Base-by-base conservation (phyloP, 2,113 vertebrate genomes). In the Otolemur garnettii region DNA sequence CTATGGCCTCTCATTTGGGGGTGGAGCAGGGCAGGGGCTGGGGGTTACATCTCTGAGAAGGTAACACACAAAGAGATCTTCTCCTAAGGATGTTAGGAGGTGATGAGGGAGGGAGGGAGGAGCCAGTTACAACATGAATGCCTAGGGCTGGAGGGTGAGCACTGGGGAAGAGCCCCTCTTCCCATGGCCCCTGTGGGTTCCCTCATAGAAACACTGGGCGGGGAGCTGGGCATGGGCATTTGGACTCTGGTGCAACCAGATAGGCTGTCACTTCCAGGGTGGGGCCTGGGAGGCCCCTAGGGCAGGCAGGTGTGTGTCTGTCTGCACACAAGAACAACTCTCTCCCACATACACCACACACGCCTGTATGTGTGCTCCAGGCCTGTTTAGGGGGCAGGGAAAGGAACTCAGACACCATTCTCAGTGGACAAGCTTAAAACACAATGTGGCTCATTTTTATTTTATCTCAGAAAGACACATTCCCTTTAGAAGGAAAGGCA, bases 381-480 rank as follows among this genome's bases (percentile, higher is more conserved):
- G 79, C 72, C 90, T 24, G 71, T 12, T 35, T 11, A 0, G 2
- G 59, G 42, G 42, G 18, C 6, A 4, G 13, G 71, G 64, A 83
- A 77, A 77, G 84, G 87, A 93, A 94, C 59, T 78, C 89, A 81
- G 91, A 97, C 93, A n/a, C 90, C 15, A 38, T 80, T 93, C 66
- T 95, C 60, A 13, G 0, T 24, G 7, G 87, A 90, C 77, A 75
- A 28, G 69, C 91, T 97, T 93, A 93, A 96, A 97, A 98, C 97
- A 97, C 84, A 81, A 71, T 53, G 26, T 87, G 96, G 97, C 97
- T 97, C 97, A 90, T 95, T 95, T 97, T 97, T 97, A 98, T 97
- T 97, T 90, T 71, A 86, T 82, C 95, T 95, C 87, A 60, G 91
- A n/a, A 82, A 96, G 93, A 26, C 79, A 72, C 82, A 78, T 42